Conservation (phyloP, 2,113 vertebrate genomes). For the Athene noctua region DNA sequence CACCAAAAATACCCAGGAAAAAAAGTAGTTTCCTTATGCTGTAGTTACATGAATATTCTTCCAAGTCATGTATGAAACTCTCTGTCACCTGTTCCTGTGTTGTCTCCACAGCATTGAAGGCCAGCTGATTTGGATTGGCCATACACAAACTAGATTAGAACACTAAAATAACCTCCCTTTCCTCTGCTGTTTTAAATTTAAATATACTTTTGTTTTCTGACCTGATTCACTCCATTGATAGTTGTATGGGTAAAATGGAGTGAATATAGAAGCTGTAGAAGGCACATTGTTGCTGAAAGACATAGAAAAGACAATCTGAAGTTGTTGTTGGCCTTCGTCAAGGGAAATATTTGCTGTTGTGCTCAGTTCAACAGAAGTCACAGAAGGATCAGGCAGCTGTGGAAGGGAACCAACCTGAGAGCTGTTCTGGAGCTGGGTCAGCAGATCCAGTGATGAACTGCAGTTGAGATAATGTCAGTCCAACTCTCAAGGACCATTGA, state of each 20-base stretch:
- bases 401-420: not conserved
- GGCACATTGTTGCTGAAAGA: not conserved
- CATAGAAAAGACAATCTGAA: not conserved
- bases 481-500: not conserved
- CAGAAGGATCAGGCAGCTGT: not conserved
- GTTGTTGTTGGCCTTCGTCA: not conserved
- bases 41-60: not conserved
- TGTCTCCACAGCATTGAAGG: not conserved
- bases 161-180: not conserved
- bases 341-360: fast-evolving
- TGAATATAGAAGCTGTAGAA: not conserved
- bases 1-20: not conserved
- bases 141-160: not conserved
- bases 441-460: not conserved
- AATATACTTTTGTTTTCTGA: not conserved
- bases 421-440: not conserved
- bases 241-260: not conserved
- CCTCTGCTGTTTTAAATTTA: not conserved
- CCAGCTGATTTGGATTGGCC: not conserved
- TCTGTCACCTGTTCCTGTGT: not conserved
- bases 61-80: not conserved
- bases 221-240: not conserved
- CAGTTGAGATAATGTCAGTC: not conserved
- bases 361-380: not conserved
- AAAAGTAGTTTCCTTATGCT: not conserved